Evolutionary conservation across 2,888 invertebrate genomes (phyloP).

Genomic region (Esperia sulphurella): DNA sequence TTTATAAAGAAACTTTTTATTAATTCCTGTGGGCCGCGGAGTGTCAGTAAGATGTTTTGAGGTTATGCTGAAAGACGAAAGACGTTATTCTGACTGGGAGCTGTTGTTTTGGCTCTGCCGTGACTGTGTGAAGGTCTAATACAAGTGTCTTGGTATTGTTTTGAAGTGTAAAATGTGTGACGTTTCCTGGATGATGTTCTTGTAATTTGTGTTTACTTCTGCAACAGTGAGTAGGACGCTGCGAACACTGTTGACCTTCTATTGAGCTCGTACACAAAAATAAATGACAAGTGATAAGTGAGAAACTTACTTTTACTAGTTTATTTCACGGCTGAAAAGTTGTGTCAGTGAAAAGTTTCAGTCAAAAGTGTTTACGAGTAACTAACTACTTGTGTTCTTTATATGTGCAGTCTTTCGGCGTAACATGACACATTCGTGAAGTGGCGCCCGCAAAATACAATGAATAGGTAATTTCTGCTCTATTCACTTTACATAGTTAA

Average conservation of each 20-base stretch:
- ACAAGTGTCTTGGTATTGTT: constrained; percentile 65
- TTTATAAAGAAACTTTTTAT: constrained; percentile 81
- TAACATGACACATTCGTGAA: constrained; percentile 16
- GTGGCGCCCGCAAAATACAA: constrained; percentile 11
- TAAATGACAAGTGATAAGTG: constrained; percentile 53
- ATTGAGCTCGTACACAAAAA: constrained; percentile 38
- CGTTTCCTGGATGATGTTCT: constrained; percentile 62
- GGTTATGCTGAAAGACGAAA: constrained; percentile 71
- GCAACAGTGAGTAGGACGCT: constrained; percentile 54
- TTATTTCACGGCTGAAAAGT: constrained; percentile 54
- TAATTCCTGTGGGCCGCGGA: constrained; percentile 80
- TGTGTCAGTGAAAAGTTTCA: constrained; percentile 65
- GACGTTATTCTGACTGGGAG: constrained; percentile 58
- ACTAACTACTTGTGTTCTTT: constrained; percentile 26
- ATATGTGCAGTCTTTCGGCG: constrained; percentile 4
- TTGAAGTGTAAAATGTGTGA: constrained; percentile 70
- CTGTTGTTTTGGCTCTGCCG: constrained; percentile 43
- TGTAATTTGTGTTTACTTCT: constrained; percentile 76
- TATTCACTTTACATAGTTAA: background rate
- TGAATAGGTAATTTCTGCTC: constrained; percentile 8
- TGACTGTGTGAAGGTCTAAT: constrained; percentile 36
- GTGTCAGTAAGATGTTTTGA: constrained; percentile 79
- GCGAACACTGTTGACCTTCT: constrained; percentile 50
- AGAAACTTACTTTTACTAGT: constrained; percentile 60
- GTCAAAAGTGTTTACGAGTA: constrained; percentile 54